A percentile compares a stretch with the other conserved stretches of the same genome.
These are phyloP conservation scores for Tethea ocularis DNA, from an alignment of 2,888 invertebrate species.

Conservation along the genomic window DNA sequence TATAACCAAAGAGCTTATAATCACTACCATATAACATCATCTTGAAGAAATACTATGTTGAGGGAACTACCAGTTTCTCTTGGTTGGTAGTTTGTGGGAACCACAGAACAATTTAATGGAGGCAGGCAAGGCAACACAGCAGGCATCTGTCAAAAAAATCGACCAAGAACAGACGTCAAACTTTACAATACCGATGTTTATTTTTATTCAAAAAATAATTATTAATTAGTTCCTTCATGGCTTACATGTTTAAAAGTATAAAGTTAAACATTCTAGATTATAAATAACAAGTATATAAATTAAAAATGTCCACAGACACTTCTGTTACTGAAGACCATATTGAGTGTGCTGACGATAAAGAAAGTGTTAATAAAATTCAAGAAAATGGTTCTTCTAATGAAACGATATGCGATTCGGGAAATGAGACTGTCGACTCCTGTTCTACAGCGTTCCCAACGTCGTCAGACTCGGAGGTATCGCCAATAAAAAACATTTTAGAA, in stretches of 20 bases:
- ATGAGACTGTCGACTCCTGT: slow-evolving; percentile 50
- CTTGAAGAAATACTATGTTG: no score
- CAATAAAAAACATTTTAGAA: slow-evolving; percentile 35
- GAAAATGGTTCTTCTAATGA: slow-evolving; percentile 52
- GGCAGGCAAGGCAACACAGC: no score
- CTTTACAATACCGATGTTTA: slow-evolving; percentile 59
- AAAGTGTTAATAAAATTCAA: slow-evolving; percentile 32
- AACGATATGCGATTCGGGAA: slow-evolving; percentile 58
- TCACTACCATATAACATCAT: no score
- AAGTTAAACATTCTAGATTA: slow-evolving; percentile 36
- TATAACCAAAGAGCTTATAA: no score
- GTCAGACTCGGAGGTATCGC: slow-evolving; percentile 48
- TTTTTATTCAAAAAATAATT: slow-evolving; percentile 50
- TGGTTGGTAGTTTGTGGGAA: no score
- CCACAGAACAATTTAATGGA: no score
- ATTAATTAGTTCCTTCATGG: slow-evolving; percentile 49
- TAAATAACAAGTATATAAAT: slow-evolving; percentile 32
- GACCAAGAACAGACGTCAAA: slow-evolving; percentile 29
- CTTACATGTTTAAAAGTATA: slow-evolving; percentile 29
- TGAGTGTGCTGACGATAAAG: slow-evolving; percentile 61
- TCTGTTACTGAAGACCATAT: slow-evolving; percentile 49
- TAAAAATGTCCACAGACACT: slow-evolving; percentile 57
- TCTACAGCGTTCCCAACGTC: slow-evolving; percentile 41
- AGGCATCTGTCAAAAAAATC: slow-evolving; percentile 1
- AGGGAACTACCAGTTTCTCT: no score